phyloP scores from a whole-genome alignment of 2,797 vertebrate genomes.

The Xerus rutilus region DNA sequence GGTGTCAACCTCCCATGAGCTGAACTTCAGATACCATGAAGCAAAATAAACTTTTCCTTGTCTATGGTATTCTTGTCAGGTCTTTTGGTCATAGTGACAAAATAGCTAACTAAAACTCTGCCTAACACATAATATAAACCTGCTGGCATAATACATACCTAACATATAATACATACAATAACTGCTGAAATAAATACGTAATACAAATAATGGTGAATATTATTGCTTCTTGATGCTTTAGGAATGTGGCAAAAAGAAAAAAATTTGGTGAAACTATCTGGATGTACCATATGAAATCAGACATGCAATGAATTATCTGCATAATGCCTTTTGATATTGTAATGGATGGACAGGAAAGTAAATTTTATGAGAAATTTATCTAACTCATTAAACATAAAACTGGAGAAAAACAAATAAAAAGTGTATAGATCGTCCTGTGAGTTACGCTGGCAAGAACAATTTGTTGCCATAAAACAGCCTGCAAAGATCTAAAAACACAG shows the following conservation, averaged over 20 bases:
- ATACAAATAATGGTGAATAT: neutral
- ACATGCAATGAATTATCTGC: neutral
- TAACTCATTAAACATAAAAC: slow-evolving; percentile 12
- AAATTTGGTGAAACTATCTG: neutral
- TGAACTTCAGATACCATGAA: no score
- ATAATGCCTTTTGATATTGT: neutral
- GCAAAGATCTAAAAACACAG: neutral
- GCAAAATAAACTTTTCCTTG: no score
- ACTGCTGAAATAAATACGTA: neutral
- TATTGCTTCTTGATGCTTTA: neutral
- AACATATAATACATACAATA: neutral
- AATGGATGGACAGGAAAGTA: neutral
- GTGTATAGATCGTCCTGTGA: neutral
- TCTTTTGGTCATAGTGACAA: no score
- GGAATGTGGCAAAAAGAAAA: neutral
- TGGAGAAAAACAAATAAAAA: neutral
- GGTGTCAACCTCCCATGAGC: no score
- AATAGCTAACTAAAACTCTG: neutral
- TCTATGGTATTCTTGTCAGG: no score
- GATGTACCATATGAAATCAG: neutral
- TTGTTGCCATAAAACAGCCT: neutral
- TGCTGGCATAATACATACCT: no score
- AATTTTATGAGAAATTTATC: neutral
- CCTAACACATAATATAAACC: neutral
- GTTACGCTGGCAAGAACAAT: neutral